Evolutionary conservation across 2,888 invertebrate genomes (phyloP), one percentile per base, ranked within the genome.

Genomic region (Apamea crenata): DNA sequence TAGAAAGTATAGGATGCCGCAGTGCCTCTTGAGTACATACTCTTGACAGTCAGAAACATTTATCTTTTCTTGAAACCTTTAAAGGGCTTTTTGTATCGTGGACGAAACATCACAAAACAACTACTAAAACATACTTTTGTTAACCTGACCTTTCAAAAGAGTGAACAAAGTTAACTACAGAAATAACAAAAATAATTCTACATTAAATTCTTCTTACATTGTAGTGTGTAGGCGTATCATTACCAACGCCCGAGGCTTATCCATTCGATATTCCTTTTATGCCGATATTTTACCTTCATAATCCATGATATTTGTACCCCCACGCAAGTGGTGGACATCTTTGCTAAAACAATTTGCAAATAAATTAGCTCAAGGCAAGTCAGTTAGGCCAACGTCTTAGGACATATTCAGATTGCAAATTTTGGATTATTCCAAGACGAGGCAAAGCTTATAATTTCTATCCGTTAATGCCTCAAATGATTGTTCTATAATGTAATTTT

Each of bases 311-410:
- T 84, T 82, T 67, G 71, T 80, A 85, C 74, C 32, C 83, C 87
- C 70, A 84, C 87, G 80, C 82, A 76, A 72, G 36, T 69, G 25
- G 71, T 44, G 81, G 85, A 82, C 84, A 84, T 88, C 83, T 88
- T 83, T 77, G 80, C 80, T 78, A 85, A 81, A 88, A 89, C 85
- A 83, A 90, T 90, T 90, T 89, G 88, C 83, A 84, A 87, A 88
- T 86, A 90, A 91, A 89, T 85, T 87, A 80, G 85, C 84, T 84
- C 89, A 91, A 92, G 91, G 91, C 89, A 88, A 89, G 84, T 87
- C 74, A 65, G 85, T 86, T 84, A 80, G 82, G 78, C 75, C 69
- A 85, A 85, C 70, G 36, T 71, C 50, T 73, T 63, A 63, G 40
- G 69, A 78, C 7, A 12, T 69, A 65, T 78, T 66, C 29, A 71